Evolutionary conservation across 2,888 invertebrate species (phyloP), one percentile per base, ranked within the genome.

Genomic region (Leptinotarsa haldemani): DNA sequence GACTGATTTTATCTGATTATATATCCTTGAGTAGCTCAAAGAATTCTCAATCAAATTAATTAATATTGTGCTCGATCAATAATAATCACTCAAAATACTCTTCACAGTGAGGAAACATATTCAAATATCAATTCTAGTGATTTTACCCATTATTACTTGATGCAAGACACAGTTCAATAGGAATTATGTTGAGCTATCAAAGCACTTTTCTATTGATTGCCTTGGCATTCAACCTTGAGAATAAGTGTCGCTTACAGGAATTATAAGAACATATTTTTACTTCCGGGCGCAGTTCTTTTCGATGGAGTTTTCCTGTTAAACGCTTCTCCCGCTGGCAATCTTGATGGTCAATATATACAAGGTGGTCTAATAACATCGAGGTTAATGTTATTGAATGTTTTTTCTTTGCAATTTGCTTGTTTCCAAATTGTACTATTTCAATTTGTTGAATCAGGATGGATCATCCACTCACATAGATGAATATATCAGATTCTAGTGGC

Each of bases 291-390:
- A 73, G 77, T 77, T 73, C 69, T 71, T 73, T 74, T 65, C 71
- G 68, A 77, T 77, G 74, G 77, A 77, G 22, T 77, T 77, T 77
- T 71, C 73, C 70, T 77, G 77, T 77, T 71, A 58, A 25, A 58
- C 53, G 69, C 46, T 56, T 22, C 73, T 47, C 77, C 74, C 16
- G 70, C 77, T 70, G 77, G 63, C 66, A 73, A 22, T 77, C 74
- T 74, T 77, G 50, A 56, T 56, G 56, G 18, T 13, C 22, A 20
- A 22, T 56, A 20, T 25, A 20, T 56, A 56, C 22, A 25, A 20
- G 22, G 56, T 25, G 22, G 16, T 56, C 20, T 16, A 1, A 15
- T 22, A 25, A 22, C 3, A 13, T 56, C 22, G 25, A 25, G 15
- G 4, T 4, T 20, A 15, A 56, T 56, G 56, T 40, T 16, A 16